Evolutionary conservation across 1,140 invertebrate species (phyloP).

Genomic region (Leptopilina boulardi): DNA sequence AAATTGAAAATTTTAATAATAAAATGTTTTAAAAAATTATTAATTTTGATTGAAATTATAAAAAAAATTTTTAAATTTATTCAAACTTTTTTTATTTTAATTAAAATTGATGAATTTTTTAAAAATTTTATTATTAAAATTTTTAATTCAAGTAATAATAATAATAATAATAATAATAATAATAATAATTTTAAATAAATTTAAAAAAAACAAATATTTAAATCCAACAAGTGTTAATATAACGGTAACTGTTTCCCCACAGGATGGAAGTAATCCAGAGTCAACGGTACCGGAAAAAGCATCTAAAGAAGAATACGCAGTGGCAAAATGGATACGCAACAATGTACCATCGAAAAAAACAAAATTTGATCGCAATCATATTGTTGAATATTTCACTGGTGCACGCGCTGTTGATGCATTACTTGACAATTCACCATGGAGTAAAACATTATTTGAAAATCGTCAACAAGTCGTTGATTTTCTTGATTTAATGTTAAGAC

Average conservation of each 20-base stretch:
- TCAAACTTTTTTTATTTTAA: no score
- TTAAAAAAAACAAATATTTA: not conserved
- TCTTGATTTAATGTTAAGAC: slow-evolving; percentile 89
- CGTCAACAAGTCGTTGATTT: slow-evolving; percentile 88
- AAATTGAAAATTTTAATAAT: no score
- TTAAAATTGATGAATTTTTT: no score
- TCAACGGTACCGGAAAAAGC: slow-evolving; percentile 82
- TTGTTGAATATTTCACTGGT: slow-evolving; percentile 98
- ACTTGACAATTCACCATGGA: slow-evolving; percentile 92
- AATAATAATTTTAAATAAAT: no score
- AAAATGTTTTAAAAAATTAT: no score
- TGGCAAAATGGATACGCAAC: slow-evolving; percentile 95
- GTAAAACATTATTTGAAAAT: slow-evolving; percentile 87
- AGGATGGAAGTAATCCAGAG: slow-evolving; percentile 79
- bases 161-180: no score
- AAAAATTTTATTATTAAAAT: no score
- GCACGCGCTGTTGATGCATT: slow-evolving; percentile 93
- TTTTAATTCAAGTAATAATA: no score
- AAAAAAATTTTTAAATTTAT: no score
- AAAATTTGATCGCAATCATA: slow-evolving; percentile 93
- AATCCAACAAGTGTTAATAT: slow-evolving; percentile 14
- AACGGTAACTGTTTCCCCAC: slow-evolving; percentile 42
- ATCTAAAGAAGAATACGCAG: slow-evolving; percentile 92
- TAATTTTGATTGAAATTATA: no score
- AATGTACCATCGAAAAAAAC: slow-evolving; percentile 96